These are phyloP conservation scores for Acridotheres tristis DNA, from an alignment of 2,797 vertebrate species.

Conservation along the genomic window DNA sequence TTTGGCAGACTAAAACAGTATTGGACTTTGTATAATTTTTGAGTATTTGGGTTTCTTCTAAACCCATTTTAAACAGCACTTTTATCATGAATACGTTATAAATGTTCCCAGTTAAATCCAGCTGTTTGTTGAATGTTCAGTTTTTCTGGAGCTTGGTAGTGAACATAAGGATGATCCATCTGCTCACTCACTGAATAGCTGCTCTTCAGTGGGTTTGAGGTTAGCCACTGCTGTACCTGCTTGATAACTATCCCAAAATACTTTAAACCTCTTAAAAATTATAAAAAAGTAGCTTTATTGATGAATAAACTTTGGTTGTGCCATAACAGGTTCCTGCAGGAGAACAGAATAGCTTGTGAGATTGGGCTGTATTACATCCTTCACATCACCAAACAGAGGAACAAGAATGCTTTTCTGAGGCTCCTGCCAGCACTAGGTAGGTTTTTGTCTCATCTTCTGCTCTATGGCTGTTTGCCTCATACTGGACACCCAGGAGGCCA, in stretches of 20 bases:
- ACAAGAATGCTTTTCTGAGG: conserved; percentile 93
- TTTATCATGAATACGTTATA: background rate
- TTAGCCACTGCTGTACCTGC: background rate
- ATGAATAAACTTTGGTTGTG: background rate
- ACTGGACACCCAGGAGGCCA: background rate
- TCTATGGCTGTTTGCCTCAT: background rate
- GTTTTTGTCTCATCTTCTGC: background rate
- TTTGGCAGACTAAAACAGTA: background rate
- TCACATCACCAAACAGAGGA: conserved; percentile 93
- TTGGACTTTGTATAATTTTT: background rate
- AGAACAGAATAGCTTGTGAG: conserved; percentile 95
- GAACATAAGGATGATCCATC: background rate
- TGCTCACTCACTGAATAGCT: background rate
- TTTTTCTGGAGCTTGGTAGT: background rate
- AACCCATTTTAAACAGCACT: background rate
- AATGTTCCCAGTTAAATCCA: background rate
- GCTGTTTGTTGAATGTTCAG: background rate
- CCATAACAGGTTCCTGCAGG: conserved; percentile 85
- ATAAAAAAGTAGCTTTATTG: background rate
- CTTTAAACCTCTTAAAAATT: background rate
- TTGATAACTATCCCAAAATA: background rate
- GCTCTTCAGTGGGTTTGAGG: background rate
- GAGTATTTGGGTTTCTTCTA: background rate
- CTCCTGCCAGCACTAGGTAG: conserved; percentile 89
- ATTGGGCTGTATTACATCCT: conserved; percentile 95